These are phyloP conservation scores for Ischnus inquisitorius DNA, from an alignment of 2,888 invertebrate species.

Conservation along the genomic window DNA sequence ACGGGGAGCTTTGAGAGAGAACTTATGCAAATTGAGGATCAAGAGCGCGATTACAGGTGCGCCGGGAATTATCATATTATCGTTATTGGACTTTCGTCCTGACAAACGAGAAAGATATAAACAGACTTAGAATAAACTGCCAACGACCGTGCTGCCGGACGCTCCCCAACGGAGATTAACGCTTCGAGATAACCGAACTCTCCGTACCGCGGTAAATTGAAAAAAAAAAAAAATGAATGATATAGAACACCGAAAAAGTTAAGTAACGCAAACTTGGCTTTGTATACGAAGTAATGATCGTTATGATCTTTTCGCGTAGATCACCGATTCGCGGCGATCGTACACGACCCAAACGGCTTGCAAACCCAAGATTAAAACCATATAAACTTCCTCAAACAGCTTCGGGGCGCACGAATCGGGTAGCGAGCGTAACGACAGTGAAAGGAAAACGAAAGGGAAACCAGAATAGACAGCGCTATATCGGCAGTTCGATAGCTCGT, in stretches of 20 bases:
- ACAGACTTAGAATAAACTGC: constrained; percentile 19
- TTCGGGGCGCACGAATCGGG: constrained; percentile 34
- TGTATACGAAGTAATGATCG: neutral
- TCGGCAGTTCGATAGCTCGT: constrained; percentile 60
- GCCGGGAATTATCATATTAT: constrained; percentile 69
- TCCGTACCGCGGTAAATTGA: neutral
- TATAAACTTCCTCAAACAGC: constrained; percentile 45
- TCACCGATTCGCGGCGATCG: neutral
- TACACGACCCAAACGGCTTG: neutral
- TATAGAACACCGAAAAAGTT: neutral
- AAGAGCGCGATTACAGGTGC: constrained; percentile 64
- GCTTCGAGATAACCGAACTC: constrained; percentile 45
- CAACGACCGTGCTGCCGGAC: neutral
- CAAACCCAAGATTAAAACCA: neutral
- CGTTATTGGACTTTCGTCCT: constrained; percentile 62
- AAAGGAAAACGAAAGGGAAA: constrained; percentile 67
- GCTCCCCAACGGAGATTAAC: constrained; percentile 38
- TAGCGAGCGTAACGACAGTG: constrained; percentile 38
- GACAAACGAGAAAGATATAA: constrained; percentile 41
- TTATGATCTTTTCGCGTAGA: neutral
- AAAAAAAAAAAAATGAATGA: neutral
- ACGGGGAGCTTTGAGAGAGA: constrained; percentile 39
- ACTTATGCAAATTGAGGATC: constrained; percentile 69
- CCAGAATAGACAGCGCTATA: constrained; percentile 36
- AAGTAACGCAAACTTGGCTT: neutral